Base-by-base conservation (phyloP, 2,797 vertebrate genomes). In the Lagocephalus sceleratus region DNA sequence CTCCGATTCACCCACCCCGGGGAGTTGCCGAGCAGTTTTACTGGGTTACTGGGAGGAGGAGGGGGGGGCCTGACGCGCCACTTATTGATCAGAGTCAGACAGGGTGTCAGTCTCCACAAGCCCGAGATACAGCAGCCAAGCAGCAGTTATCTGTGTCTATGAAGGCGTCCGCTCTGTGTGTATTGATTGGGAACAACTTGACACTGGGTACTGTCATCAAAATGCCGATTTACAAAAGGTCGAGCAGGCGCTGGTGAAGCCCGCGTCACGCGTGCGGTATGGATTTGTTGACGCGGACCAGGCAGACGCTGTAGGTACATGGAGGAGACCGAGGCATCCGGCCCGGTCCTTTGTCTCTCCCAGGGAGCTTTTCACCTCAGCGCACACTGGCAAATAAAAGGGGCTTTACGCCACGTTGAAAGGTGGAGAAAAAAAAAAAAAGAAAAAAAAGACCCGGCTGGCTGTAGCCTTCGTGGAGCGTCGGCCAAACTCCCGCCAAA, bases 141-240 rank as follows among this genome's bases (percentile, higher is more conserved):
- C 78, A 78, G 79, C 48, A 52, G 87, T 85, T 91, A 85, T 90
- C 87, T 91, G 84, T 86, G 87, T 92, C 91, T 78, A 84, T 86
- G 76, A 88, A 92, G 87, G 83, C 46, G 62, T 90, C 64, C 65
- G 76, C 87, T 88, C 73, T 88, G 82, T 86, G 71, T 85, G 71
- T 93, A 93, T 91, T 91, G 92, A 96, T 87, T 89, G 84, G 87
- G 78, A 91, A 92, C 90, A 88, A 88, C 80, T 85, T 67, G 72
- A 93, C 88, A 92, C 81, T 77, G 83, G 87, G 89, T 85, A 75
- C 47, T 87, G 89, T 88, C 87, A 90, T 92, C 90, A 91, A 93
- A 91, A 91, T 84, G 86, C 67, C 73, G 77, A 76, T 88, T 92
- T 91, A 88, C 88, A 92, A 44, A 91, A 76, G 71, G 78, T 76